A percentile compares a stretch with the other conserved stretches of the same genome.
Evolutionary conservation across 1,140 invertebrate genomes (phyloP).

Genomic region (Drosophila chauvacae): DNA sequence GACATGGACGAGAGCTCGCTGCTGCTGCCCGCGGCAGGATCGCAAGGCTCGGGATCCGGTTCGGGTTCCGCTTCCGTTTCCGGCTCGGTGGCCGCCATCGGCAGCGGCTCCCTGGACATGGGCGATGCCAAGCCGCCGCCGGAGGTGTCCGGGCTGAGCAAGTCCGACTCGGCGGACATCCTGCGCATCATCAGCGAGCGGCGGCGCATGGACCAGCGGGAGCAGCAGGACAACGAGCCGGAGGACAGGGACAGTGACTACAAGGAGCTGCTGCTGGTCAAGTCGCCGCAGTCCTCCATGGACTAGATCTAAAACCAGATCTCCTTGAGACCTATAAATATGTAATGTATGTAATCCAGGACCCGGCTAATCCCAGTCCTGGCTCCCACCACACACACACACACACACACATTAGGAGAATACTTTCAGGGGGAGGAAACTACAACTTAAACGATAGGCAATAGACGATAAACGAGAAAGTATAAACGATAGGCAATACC

Average conservation of each 20-base stretch:
- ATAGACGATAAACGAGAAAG: slow-evolving; percentile 9
- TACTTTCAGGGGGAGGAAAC: slow-evolving; percentile 53
- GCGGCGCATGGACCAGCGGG: slow-evolving; percentile 78
- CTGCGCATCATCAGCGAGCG: slow-evolving; percentile 83
- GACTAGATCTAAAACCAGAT: slow-evolving; percentile 44
- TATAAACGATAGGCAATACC: slow-evolving; percentile 7
- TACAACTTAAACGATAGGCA: slow-evolving; percentile 49
- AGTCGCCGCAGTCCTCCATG: slow-evolving; percentile 80
- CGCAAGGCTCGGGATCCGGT: background rate
- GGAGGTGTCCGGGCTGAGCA: slow-evolving; percentile 36
- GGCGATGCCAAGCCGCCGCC: background rate
- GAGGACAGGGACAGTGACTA: slow-evolving; percentile 76
- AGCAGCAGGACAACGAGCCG: slow-evolving; percentile 46
- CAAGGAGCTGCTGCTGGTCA: slow-evolving; percentile 79
- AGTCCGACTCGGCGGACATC: slow-evolving; percentile 82
- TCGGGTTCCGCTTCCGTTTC: slow-evolving; percentile 17
- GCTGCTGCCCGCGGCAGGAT: slow-evolving; percentile 56
- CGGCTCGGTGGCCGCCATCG: slow-evolving; percentile 13
- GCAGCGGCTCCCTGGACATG: slow-evolving; percentile 20
- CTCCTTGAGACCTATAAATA: slow-evolving; percentile 2
- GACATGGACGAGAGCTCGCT: slow-evolving; percentile 81
- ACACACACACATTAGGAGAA: slow-evolving; percentile 10
- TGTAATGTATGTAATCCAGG: slow-evolving; percentile 4
- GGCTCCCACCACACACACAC: background rate
- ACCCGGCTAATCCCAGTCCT: background rate